Evolutionary conservation across 2,113 vertebrate genomes (phyloP), one percentile per base, ranked within the genome.

Genomic region (Gallinago media): DNA sequence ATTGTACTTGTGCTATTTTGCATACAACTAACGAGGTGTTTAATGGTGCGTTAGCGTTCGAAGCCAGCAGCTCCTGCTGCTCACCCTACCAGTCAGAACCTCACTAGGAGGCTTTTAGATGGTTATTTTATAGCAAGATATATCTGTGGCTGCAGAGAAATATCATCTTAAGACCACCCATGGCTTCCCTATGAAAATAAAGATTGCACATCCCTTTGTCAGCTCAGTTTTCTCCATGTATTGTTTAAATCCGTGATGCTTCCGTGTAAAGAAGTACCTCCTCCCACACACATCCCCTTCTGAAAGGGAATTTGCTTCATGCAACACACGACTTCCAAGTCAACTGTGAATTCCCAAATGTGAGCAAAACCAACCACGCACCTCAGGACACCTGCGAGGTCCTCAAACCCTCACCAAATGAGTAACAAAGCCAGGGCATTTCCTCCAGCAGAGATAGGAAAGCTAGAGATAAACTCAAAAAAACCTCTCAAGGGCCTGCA

Each of bases 11-110:
- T 4, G 5, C 27, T 65, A 1, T 49, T 22, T 56, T 34, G 31
- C 2, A 0, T 47, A 32, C 58, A 88, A 1, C 49, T 25, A 56
- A 27, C 0, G 2, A 44, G 56, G 7, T 11, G 21, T 3, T 15
- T 3, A 21, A 21, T 1, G 61, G 31, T 8, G 54, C 8, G 0
- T 18, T 15, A 13, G 9, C 0, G 0, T 16, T 31, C 38, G n/a
- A 14, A 38, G 52, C 1, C 0, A 71, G 23, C 17, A 8, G 68
- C 65, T 86, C 62, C 83, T 56, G 62, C 62, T 1, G 11, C 55
- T 80, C 73, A 3, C 0, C 18, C 54, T 15, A 61, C 40, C 56
- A 36, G 70, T 74, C 71, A 90, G 78, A 75, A 56, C 32, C 61
- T 67, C 89, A 9, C 20, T 34, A 38, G 31, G 44, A 73, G 65